Evolutionary conservation across 2,797 vertebrate species (phyloP), one percentile per base, ranked within the genome.

Genomic region (Muscicapa striata): DNA sequence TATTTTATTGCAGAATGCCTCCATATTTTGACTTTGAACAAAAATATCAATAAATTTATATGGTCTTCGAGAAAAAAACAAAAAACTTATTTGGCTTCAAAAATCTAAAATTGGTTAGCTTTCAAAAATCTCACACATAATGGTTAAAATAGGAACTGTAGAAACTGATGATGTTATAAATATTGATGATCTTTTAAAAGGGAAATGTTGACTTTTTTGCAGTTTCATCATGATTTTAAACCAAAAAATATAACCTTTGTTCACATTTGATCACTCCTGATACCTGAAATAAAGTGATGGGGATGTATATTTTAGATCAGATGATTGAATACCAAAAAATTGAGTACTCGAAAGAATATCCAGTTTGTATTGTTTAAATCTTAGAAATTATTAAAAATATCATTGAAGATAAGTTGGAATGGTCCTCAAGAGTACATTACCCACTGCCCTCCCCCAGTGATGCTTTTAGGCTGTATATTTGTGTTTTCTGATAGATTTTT

Each of bases 401-500:
- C 9, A 30, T 52, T 2, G 6, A 49, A 66, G 14, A 15, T 54
- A 34, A 48, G 11, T 62, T 43, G 18, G 7, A 24, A 41, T 18
- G 5, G 5, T 48, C 45, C 22, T 34, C 15, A 48, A n/a, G 19
- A 36, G 8, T 21, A 7, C 22, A 15, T 48, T 72, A 32, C 2
- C 8, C 9, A 10, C 3, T 27, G 12, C 5, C 7, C 1, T 79
- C 1, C 8, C 14, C 8, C 30, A 32, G 17, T 32, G 20, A 23
- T 54, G 6, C 20, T 22, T 70, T 63, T 17, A 59, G 11, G 2
- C 8, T 52, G 2, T 67, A 6, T 26, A 3, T n/a, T 3, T 67
- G 30, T 51, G 1, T 26, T 61, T 75, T 94, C 45, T 89, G 10
- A 55, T 6, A 77, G 27, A 23, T 30, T 9, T 55, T 58, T 70